phyloP scores from a whole-genome alignment of 2,797 vertebrate genomes.

The Poecilia wingei region DNA sequence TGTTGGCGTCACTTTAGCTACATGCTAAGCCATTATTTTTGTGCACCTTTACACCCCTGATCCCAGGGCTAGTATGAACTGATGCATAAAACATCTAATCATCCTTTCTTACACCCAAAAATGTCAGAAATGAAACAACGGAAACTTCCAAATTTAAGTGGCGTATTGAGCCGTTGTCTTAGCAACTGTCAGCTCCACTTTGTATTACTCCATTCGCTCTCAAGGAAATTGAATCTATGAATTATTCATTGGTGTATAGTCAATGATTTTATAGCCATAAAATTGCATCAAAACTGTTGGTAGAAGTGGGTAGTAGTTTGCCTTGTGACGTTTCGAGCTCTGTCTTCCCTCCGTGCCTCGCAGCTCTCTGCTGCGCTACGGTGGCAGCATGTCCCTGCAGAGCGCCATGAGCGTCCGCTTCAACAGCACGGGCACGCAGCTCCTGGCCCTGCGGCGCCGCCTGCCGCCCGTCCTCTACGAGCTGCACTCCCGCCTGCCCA shows the following conservation, averaged over 20 bases:
- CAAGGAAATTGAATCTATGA: not conserved
- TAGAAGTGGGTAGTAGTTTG: not conserved
- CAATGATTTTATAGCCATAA: not conserved
- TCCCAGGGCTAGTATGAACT: not conserved
- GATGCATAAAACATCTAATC: not conserved
- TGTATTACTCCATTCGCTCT: not conserved
- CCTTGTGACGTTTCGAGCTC: not conserved
- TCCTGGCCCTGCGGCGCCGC: slow-evolving; percentile 92
- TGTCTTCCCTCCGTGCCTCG: slow-evolving; percentile 11
- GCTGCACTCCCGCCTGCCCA: slow-evolving; percentile 95
- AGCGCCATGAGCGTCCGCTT: slow-evolving; percentile 99
- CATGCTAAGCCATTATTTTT: not conserved
- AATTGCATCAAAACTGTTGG: not conserved
- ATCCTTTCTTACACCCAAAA: not conserved
- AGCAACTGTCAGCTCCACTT: not conserved
- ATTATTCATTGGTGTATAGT: not conserved
- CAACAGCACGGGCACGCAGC: slow-evolving; percentile 95
- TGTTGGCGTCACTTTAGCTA: too few species aligned
- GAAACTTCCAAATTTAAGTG: not conserved
- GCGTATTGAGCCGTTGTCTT: not conserved
- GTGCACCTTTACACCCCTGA: not conserved
- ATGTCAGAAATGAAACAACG: not conserved
- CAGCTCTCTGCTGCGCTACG: slow-evolving; percentile 94
- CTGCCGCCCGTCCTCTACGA: slow-evolving; percentile 97
- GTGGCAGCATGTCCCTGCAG: slow-evolving; percentile 95